Evolutionary conservation across 2,797 vertebrate genomes (phyloP).

Genomic region (Gobio occitaniae): DNA sequence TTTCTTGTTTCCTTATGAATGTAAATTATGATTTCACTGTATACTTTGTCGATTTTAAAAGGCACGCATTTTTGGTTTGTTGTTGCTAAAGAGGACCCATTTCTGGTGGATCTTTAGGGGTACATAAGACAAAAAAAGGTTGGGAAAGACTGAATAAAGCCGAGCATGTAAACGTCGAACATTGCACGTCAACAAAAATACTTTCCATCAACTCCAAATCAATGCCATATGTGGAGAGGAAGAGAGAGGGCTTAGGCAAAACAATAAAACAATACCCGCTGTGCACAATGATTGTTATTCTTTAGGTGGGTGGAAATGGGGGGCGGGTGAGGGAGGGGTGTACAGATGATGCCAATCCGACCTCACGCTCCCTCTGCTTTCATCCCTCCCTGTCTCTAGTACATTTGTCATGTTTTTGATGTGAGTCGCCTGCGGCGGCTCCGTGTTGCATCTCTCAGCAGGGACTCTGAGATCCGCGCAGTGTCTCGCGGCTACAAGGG

Average conservation of each 20-base stretch:
- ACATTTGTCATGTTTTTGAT: constrained; percentile 52
- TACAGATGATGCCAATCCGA: constrained; percentile 52
- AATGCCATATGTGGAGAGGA: constrained; percentile 26
- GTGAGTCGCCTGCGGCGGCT: constrained; percentile 53
- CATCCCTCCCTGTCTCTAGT: constrained; percentile 15
- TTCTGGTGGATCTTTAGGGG: neutral
- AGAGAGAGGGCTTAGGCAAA: constrained; percentile 7
- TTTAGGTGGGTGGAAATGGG: constrained; percentile 49
- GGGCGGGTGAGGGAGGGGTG: constrained; percentile 25
- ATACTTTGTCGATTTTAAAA: neutral
- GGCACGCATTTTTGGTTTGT: neutral
- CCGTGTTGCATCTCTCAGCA: constrained; percentile 56
- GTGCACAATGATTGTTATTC: constrained; percentile 57
- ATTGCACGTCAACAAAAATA: neutral
- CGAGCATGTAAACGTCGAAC: neutral
- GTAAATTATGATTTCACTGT: neutral
- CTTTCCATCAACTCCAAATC: constrained; percentile 34
- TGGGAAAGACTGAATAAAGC: neutral
- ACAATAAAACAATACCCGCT: constrained; percentile 54
- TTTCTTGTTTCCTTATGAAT: neutral
- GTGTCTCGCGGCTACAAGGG: constrained; percentile 53
- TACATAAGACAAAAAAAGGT: neutral
- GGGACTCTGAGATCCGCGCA: constrained; percentile 49
- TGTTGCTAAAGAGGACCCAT: neutral
- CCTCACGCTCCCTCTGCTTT: constrained; percentile 18